Percentiles rank a stretch among this genome's conserved stretches.
Conservation (phyloP, 2,888 invertebrate genomes). For the Lutraria lutraria region DNA sequence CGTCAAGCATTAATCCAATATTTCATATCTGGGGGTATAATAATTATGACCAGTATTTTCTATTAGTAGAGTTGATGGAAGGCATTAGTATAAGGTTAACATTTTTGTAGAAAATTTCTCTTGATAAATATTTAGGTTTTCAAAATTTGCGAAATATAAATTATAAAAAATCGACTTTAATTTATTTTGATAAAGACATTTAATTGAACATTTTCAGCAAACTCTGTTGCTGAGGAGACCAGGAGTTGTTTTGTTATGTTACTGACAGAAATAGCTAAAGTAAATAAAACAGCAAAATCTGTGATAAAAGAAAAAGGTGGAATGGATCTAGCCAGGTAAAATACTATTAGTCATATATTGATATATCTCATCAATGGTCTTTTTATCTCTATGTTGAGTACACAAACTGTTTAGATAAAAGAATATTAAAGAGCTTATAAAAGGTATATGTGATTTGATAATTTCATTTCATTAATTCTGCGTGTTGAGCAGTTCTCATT, state of each 20-base stretch:
- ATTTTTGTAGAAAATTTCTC: too few species aligned
- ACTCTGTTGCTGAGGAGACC: constrained; percentile 67
- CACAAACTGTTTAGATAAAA: background rate
- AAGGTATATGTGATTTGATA: background rate
- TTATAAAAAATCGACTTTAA: too few species aligned
- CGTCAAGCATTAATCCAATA: too few species aligned
- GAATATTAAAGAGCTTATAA: background rate
- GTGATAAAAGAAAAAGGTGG: constrained; percentile 71
- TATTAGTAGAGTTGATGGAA: too few species aligned
- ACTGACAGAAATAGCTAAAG: constrained; percentile 59
- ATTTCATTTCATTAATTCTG: background rate
- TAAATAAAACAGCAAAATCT: constrained; percentile 49
- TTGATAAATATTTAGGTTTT: too few species aligned
- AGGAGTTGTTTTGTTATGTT: constrained; percentile 65
- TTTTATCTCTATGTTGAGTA: background rate
- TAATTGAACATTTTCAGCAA: constrained; percentile 42
- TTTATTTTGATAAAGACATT: too few species aligned
- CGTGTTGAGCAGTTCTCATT: background rate
- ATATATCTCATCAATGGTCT: background rate
- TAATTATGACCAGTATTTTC: too few species aligned
- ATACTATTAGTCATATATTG: background rate
- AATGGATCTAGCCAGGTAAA: constrained; percentile 63
- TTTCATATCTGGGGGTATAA: too few species aligned
- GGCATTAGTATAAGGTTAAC: too few species aligned
- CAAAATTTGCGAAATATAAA: too few species aligned